phyloP scores from a whole-genome alignment of 2,797 vertebrate genomes.

The Artibeus lituratus region DNA sequence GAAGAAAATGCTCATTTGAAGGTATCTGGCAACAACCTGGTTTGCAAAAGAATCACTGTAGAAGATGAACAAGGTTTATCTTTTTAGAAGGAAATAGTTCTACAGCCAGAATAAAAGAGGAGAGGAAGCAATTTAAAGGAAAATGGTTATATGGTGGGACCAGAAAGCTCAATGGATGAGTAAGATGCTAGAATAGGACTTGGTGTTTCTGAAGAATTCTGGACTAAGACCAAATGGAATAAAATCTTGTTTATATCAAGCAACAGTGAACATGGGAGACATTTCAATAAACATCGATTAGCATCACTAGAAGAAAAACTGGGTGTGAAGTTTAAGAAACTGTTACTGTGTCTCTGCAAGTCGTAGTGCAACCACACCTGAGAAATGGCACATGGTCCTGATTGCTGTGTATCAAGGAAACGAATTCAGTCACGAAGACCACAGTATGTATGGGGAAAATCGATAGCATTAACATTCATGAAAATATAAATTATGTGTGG shows the following conservation, averaged over 20 bases:
- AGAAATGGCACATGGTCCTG: background rate
- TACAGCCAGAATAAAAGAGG: background rate
- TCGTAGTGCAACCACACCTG: background rate
- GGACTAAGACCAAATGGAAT: background rate
- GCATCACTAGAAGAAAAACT: background rate
- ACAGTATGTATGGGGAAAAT: background rate
- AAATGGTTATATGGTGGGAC: background rate
- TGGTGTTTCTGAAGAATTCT: constrained; percentile 31
- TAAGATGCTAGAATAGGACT: background rate
- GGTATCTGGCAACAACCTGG: background rate
- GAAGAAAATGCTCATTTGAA: background rate
- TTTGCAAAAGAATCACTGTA: constrained; percentile 23
- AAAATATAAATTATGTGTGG: background rate
- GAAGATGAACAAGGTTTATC: background rate
- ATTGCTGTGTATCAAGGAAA: background rate
- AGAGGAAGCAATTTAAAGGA: background rate
- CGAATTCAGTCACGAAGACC: background rate
- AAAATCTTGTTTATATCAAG: background rate
- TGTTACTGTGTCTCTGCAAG: background rate
- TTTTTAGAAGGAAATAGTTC: constrained; percentile 14
- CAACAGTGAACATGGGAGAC: background rate
- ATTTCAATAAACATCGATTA: background rate
- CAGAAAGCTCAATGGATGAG: background rate
- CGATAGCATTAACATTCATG: background rate
- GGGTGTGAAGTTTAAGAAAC: background rate